These are phyloP conservation scores for Chloromyia formosa DNA, from an alignment of 2,888 invertebrate species.

Conservation along the genomic window DNA sequence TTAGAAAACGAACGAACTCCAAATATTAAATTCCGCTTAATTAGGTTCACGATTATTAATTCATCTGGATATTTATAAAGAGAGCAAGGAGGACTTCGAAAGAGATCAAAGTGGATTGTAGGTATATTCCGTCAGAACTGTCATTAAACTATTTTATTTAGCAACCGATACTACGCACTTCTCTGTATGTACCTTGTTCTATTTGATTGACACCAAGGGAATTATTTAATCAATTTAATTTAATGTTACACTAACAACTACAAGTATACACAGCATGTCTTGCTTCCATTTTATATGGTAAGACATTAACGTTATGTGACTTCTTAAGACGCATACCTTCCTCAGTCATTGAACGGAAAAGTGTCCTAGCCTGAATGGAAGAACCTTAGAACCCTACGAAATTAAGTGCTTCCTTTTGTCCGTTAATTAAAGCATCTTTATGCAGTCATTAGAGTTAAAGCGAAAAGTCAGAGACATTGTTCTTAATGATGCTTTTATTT, in stretches of 20 bases:
- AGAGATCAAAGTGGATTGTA: too few relatives aligned
- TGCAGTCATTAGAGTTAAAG: slow-evolving; percentile 11
- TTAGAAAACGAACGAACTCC: too few relatives aligned
- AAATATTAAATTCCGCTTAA: too few relatives aligned
- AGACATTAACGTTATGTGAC: not conserved
- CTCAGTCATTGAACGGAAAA: not conserved
- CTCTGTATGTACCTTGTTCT: not conserved
- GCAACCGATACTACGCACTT: not conserved
- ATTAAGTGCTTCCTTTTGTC: slow-evolving; percentile 25
- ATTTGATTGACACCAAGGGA: not conserved
- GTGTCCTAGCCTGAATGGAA: too few relatives aligned
- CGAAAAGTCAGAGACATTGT: not conserved
- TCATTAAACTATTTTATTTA: slow-evolving; percentile 24
- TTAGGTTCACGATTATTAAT: too few relatives aligned
- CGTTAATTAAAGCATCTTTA: slow-evolving; percentile 33
- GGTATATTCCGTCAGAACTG: not conserved
- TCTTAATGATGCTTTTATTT: not conserved
- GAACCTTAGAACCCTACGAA: not conserved
- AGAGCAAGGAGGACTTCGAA: too few relatives aligned
- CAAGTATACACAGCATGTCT: not conserved
- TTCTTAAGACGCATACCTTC: not conserved
- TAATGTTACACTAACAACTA: slow-evolving; percentile 21
- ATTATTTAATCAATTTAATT: slow-evolving; percentile 8
- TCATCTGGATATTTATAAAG: too few relatives aligned
- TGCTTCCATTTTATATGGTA: not conserved